Evolutionary conservation across 2,797 vertebrate genomes (phyloP), one percentile per base, ranked within the genome.

Genomic region (Spinus pinus): DNA sequence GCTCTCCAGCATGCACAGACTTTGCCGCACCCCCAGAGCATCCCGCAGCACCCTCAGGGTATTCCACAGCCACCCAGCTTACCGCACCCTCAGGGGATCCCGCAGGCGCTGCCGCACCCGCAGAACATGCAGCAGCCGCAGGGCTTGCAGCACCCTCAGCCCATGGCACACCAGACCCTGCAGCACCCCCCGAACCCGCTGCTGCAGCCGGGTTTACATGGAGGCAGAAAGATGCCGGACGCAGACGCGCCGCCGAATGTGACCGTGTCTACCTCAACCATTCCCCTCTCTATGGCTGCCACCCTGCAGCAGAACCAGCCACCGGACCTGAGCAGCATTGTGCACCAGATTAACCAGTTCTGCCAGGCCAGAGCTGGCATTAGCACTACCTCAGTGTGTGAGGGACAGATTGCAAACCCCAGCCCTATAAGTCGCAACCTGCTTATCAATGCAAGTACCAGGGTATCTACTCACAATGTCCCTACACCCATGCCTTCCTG

Each of bases 181-280:
- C 98, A 98, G 88, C 99, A 98, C 96, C 97, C 98, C 95, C 97
- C 97, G 2, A 98, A 98, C 15, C 97, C 98, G n/a, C 97, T 98
- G 97, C 97, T 98, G 95, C 97, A 97, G 85, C 93, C 95, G 6
- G 98, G 98, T 97, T 98, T 98, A 95, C 98, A 98, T 80, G 98
- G 98, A 96, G 97, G 98, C 97, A 98, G 99, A 95, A 99, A 99
- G 98, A 98, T 99, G 98, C 98, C 98, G 37, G 99, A 99, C 81
- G 98, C 98, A 88, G 99, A 99, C 27, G 99, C 98, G 60, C 99
- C 99, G 94, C 99, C 99, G 94, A 99, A 99, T 97, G 99, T 99
- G 98, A 99, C 99, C 95, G 99, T 99, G 98, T 99, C 99, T 99
- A 99, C 99, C 99, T 99, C 99, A 99, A 99, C 99, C 98, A 99